Evolutionary conservation across 2,888 invertebrate genomes (phyloP).

Genomic region (Theretra japonica): DNA sequence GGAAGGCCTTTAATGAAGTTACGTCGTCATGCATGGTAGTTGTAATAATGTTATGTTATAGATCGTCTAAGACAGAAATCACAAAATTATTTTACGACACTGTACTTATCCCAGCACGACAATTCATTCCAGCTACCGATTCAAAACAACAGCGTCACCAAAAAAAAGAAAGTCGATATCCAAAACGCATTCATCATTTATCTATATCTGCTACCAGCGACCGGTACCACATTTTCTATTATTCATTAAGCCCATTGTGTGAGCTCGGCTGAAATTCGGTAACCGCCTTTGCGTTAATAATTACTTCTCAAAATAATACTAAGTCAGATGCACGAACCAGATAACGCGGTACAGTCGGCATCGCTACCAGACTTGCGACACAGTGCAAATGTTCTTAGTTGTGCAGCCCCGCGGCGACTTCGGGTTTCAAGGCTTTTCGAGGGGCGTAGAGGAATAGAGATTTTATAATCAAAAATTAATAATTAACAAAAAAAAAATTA

Average conservation of each 20-base stretch:
- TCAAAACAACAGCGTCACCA: slow-evolving; percentile 5
- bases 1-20: too few relatives aligned
- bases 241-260: slow-evolving; percentile 78
- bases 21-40: too few relatives aligned
- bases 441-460: neutral
- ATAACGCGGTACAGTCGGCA: slow-evolving; percentile 67
- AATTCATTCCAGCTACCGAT: slow-evolving; percentile 7
- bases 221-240: slow-evolving; percentile 73
- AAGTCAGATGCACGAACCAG: slow-evolving; percentile 79
- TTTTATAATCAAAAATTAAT: neutral
- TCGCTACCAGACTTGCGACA: slow-evolving; percentile 44
- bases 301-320: slow-evolving; percentile 84
- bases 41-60: too few relatives aligned
- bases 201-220: slow-evolving; percentile 78
- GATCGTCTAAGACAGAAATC: too few relatives aligned
- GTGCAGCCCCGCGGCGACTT: slow-evolving; percentile 16
- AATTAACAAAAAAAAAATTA: too few relatives aligned
- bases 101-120: neutral
- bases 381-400: slow-evolving; percentile 25
- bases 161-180: slow-evolving; percentile 60
- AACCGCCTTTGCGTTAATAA: slow-evolving; percentile 81
- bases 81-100: too few relatives aligned
- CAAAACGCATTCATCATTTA: slow-evolving; percentile 79
- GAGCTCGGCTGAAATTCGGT: slow-evolving; percentile 78
- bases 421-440: neutral